Evolutionary conservation across 2,797 vertebrate species (phyloP), one percentile per base, ranked within the genome.

Genomic region (Falco concolor): DNA sequence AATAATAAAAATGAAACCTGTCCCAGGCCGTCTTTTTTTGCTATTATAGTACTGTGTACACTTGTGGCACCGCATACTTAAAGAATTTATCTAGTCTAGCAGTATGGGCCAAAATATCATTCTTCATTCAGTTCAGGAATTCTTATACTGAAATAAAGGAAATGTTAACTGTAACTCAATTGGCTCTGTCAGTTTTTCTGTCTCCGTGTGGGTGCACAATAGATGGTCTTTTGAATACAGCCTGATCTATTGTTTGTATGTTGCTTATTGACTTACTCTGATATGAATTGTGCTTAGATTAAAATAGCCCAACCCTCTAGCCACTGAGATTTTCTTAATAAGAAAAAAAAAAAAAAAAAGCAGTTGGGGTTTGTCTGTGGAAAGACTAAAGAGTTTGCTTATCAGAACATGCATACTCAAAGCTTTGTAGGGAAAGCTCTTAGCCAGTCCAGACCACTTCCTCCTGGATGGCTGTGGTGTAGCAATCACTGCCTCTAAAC

Each of bases 171-270:
- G 93, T 96, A 97, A 95, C 94, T 91, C 91, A 96, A 95, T 97
- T 96, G 96, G 92, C 97, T 97, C 96, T 96, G 96, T 96, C 96
- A 96, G 95, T 96, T 97, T 95, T 96, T 97, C 96, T 97, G 94
- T 97, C 95, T 97, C 95, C 54, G 95, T 96, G 92, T 96, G 95
- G 95, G 92, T 90, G 91, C 94, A 96, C 94, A 6, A 59, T 84
- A 96, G 92, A 64, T 95, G 74, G 94, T 92, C 85, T 90, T 93
- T 73, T 25, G 80, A 80, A 89, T 82, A 93, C 87, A 94, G 93
- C 84, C 95, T 80, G 75, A 83, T 59, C 68, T 94, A 50, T n/a
- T 44, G 61, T 83, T 93, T 85, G 74, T 53, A 64, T 94, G 76
- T 87, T 89, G 68, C 27, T 79, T 83, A 93, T 15, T 84, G 65